A percentile compares a stretch with the other conserved stretches of the same genome.
phyloP scores from a whole-genome alignment of 2,797 vertebrate species.

The Pseudochromis fuscus region DNA sequence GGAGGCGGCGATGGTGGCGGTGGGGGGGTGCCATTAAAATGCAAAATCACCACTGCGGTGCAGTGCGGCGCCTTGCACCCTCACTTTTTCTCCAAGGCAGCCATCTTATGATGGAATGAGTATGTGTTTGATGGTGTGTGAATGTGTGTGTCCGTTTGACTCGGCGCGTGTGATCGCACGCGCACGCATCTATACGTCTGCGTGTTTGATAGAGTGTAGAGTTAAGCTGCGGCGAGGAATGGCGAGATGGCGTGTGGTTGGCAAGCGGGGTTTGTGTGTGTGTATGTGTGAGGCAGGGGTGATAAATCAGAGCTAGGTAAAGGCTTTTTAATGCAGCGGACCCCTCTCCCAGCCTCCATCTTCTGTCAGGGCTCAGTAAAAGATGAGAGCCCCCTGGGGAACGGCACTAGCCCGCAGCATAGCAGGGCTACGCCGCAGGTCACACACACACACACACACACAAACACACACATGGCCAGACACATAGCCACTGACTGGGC shows the following conservation, averaged over 20 bases:
- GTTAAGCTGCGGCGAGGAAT: constrained; percentile 67
- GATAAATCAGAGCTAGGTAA: constrained; percentile 90
- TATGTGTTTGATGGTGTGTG: constrained; percentile 81
- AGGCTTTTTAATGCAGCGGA: constrained; percentile 90
- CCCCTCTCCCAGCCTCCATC: constrained; percentile 87
- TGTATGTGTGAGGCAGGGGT: constrained; percentile 75
- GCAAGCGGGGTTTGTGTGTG: constrained; percentile 56
- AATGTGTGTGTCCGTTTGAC: constrained; percentile 72
- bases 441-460: constrained; percentile 70
- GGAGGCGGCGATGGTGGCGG: constrained; percentile 16
- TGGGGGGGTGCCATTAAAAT: constrained; percentile 82
- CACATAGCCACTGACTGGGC: constrained; percentile 73
- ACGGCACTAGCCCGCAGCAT: constrained; percentile 83
- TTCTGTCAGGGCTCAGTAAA: constrained; percentile 89
- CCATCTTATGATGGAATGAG: constrained; percentile 82
- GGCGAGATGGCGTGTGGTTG: constrained; percentile 75
- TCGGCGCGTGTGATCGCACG: constrained; percentile 25
- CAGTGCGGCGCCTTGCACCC: constrained; percentile 67
- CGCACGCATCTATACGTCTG: constrained; percentile 53
- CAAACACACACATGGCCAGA: constrained; percentile 56
- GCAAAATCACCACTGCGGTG: constrained; percentile 83
- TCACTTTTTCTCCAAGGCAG: constrained; percentile 77
- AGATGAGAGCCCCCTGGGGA: constrained; percentile 88
- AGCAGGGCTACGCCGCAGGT: constrained; percentile 82
- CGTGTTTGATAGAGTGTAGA: constrained; percentile 83